These are phyloP conservation scores for Ptychochromis oligacanthus DNA, from an alignment of 2,113 vertebrate genomes.

Conservation along the genomic window DNA sequence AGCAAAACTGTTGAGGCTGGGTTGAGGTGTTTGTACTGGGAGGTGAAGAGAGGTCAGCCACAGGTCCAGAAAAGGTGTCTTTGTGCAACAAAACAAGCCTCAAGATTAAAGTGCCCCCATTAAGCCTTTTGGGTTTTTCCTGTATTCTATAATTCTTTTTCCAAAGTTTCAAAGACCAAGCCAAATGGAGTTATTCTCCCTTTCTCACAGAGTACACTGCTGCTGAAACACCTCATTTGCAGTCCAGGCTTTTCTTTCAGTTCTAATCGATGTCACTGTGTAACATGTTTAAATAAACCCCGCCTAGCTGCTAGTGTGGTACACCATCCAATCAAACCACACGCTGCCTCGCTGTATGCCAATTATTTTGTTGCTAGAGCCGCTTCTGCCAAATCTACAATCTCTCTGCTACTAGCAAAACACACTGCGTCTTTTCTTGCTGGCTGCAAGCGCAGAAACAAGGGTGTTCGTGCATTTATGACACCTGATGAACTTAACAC, in stretches of 20 bases:
- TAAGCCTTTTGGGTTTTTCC: not conserved
- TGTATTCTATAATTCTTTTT: not conserved
- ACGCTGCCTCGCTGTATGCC: not conserved
- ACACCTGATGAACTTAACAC: not conserved
- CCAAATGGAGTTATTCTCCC: not conserved
- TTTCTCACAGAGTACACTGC: not conserved
- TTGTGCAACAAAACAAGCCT: conserved; percentile 76
- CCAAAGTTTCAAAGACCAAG: not conserved
- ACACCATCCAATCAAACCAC: not conserved
- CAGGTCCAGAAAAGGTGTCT: conserved; percentile 70
- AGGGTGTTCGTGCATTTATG: not conserved
- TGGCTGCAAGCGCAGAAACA: not conserved
- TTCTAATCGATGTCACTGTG: not conserved
- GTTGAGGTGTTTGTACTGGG: conserved; percentile 18
- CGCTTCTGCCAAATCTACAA: not conserved
- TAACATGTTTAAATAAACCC: not conserved
- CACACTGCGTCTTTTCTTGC: not conserved
- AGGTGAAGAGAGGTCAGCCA: conserved; percentile 43
- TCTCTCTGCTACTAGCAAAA: not conserved
- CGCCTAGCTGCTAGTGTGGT: not conserved
- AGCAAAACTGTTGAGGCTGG: conserved; percentile 4
- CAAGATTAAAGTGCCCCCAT: conserved; percentile 21
- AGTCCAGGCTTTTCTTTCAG: not conserved
- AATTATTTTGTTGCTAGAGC: not conserved
- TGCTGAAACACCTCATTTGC: not conserved